Conservation (phyloP, 2,888 invertebrate species). For the Alviniconcha strummeri region DNA sequence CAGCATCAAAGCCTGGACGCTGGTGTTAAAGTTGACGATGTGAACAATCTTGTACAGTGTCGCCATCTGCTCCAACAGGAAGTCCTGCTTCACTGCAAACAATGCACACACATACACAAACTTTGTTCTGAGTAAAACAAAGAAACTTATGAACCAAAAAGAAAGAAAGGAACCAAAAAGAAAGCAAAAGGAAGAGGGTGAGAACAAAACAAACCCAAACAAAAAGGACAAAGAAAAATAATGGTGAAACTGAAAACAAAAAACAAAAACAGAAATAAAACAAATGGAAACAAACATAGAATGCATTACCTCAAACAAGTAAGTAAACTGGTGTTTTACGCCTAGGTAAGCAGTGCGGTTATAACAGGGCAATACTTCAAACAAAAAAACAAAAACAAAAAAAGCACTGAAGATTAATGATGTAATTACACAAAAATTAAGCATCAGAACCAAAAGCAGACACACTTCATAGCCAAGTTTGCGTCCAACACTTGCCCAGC, state of each 20-base stretch:
- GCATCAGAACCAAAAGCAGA: too few species aligned
- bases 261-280: background rate
- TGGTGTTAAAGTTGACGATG: conserved; percentile 83
- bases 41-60: conserved; percentile 89
- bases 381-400: too few species aligned
- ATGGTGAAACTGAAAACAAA: background rate
- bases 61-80: conserved; percentile 80
- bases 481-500: too few species aligned
- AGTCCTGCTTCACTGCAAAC: conserved; percentile 62
- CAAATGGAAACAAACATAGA: background rate
- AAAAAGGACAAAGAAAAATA: background rate
- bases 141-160: too few species aligned
- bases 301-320: background rate
- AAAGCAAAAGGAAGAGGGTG: too few species aligned
- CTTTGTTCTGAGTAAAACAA: background rate
- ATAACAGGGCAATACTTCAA: too few species aligned
- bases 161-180: background rate
- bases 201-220: background rate
- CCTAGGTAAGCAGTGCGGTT: too few species aligned
- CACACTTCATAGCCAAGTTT: too few species aligned
- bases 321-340: too few species aligned
- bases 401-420: too few species aligned
- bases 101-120: background rate
- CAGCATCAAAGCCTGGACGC: conserved; percentile 79
- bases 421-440: too few species aligned